phyloP scores from a whole-genome alignment of 2,113 vertebrate genomes.

The Chloropsis hardwickii region DNA sequence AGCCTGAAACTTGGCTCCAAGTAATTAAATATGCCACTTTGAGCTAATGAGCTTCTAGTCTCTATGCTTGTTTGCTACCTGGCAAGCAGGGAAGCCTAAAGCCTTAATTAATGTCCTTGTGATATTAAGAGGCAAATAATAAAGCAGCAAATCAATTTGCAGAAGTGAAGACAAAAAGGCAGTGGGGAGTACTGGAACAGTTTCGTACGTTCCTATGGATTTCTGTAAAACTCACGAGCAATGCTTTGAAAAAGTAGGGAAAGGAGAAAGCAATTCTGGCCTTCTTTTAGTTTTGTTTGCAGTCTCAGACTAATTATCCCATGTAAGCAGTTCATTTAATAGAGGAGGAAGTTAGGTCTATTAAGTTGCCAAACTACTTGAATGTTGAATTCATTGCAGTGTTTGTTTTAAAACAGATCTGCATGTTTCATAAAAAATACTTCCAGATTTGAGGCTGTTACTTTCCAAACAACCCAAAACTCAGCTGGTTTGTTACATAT shows the following conservation, averaged over 20 bases:
- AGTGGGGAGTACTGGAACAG: neutral
- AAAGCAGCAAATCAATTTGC: neutral
- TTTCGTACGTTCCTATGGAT: neutral
- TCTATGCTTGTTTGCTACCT: neutral
- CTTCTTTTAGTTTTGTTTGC: neutral
- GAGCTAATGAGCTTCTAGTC: neutral
- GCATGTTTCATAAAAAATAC: neutral
- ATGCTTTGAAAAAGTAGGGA: neutral
- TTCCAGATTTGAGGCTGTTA: neutral
- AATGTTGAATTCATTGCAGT: conserved; percentile 1
- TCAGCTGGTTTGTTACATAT: neutral
- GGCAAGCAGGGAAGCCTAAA: neutral
- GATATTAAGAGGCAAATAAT: conserved; percentile 22
- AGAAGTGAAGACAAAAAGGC: neutral
- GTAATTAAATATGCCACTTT: neutral
- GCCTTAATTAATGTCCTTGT: conserved; percentile 9
- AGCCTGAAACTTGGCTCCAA: conserved; percentile 12
- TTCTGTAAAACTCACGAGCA: neutral
- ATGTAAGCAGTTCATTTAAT: neutral
- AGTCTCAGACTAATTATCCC: neutral
- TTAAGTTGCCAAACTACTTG: neutral
- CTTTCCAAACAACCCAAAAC: neutral
- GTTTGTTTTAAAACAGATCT: neutral
- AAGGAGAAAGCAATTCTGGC: neutral
- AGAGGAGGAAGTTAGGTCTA: neutral